Base-by-base conservation (phyloP, 2,888 invertebrate genomes). In the Cyaniris semiargus region DNA sequence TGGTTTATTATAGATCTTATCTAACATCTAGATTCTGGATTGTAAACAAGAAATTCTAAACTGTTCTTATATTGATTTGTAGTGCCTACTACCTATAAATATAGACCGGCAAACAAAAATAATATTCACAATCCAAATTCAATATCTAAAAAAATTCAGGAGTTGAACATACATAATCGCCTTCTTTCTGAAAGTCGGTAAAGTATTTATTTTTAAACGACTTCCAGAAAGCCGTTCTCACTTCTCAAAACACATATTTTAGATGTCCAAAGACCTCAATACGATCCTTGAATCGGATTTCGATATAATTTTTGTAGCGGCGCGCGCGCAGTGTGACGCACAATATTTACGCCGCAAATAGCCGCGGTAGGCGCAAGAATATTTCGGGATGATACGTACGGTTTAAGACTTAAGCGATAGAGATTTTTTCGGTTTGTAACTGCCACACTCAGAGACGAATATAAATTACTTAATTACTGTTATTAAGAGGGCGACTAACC, bases 291-390 rank as follows among this genome's bases (percentile, higher is more conserved):
- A 60, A 60, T 23, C 23, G 21, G 3, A 60, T 60, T 60, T 13
- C 60, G 10, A 60, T 60, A 23, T 60, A 60, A 13, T 23, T 60
- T 60, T 60, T 23, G 3, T 23, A 3, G 60, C 60, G 58, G 58
- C 58, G 58, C 60, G 60, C 21, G 60, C 60, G 23, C 60, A 0
- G 1, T 23, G 10, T 60, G 60, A 60, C 60, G 60, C 60, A 23
- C 60, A 60, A 23, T 60, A 23, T 60, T 60, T 23, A 60, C 5
- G 60, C 60, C 60, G 60, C 60, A 60, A 60, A 60, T 60, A 60
- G 60, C 60, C 60, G 8, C 13, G 60, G 60, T 60, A 60, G 60
- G 21, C 60, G 13, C 13, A 21, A 13, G 3, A 13, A 23, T 60
- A 23, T 60, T 23, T 60, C 60, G 60, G 23, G 23, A 60, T 23